Conservation (phyloP, 2,888 invertebrate genomes). For the Amitus sp. region DNA sequence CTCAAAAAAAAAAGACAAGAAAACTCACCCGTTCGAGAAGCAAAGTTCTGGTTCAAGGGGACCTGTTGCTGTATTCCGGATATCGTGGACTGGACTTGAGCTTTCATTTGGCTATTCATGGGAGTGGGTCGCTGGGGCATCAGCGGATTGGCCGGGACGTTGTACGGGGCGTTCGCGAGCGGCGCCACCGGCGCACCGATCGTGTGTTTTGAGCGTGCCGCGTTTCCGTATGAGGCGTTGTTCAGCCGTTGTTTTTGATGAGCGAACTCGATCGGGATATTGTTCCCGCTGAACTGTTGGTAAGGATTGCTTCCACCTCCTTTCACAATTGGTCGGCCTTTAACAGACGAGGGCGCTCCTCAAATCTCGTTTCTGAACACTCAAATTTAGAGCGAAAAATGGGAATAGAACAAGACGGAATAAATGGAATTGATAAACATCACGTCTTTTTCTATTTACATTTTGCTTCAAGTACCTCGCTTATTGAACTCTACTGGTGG, state of each 20-base stretch:
- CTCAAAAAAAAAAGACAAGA: slow-evolving; percentile 3
- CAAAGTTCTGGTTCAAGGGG: slow-evolving; percentile 58
- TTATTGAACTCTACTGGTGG: too few relatives aligned
- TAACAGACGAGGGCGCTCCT: too few relatives aligned
- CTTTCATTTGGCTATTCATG: slow-evolving; percentile 66
- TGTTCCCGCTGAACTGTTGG: slow-evolving; percentile 54
- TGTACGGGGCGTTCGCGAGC: slow-evolving; percentile 55
- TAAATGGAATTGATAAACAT: too few relatives aligned
- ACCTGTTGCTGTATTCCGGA: slow-evolving; percentile 67
- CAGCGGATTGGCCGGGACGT: slow-evolving; percentile 52
- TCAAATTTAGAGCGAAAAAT: background rate
- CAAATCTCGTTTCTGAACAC: too few relatives aligned
- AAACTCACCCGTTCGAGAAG: slow-evolving; percentile 52
- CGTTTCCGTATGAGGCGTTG: slow-evolving; percentile 53
- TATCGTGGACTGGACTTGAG: slow-evolving; percentile 65
- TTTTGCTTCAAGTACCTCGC: too few relatives aligned
- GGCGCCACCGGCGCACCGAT: slow-evolving; percentile 50
- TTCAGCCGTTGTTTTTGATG: slow-evolving; percentile 47
- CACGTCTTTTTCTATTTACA: too few relatives aligned
- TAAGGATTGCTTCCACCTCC: slow-evolving; percentile 64
- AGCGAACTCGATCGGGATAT: slow-evolving; percentile 41
- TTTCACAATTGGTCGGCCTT: slow-evolving; percentile 72
- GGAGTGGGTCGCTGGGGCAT: slow-evolving; percentile 59
- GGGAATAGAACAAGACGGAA: too few relatives aligned
- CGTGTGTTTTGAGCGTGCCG: slow-evolving; percentile 58